Percentiles rank a stretch among this genome's conserved stretches.
Conservation (phyloP, 1,140 invertebrate species). For the Zaprionus inermis region DNA sequence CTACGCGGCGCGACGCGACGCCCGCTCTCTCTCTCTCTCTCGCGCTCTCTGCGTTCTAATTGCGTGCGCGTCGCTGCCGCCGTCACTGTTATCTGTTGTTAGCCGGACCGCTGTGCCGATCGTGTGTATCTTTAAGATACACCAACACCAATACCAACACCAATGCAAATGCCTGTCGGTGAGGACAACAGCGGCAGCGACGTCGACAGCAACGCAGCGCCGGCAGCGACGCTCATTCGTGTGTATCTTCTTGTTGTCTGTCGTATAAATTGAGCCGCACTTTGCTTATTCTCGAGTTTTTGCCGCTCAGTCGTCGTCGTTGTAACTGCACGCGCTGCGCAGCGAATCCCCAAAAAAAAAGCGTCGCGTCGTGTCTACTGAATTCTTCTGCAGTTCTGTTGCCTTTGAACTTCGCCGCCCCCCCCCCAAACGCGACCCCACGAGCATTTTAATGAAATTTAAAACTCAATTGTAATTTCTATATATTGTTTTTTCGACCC, state of each 20-base stretch:
- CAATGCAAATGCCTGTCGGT: neutral
- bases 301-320: constrained; percentile 72
- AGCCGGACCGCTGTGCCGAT: constrained; percentile 41
- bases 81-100: constrained; percentile 61
- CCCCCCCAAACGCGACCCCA: neutral
- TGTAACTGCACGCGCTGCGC: constrained; percentile 72
- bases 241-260: constrained; percentile 75
- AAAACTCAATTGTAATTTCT: constrained; percentile 21
- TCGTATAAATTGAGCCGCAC: constrained; percentile 81
- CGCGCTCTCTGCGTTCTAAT: constrained; percentile 52
- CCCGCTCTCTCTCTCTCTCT: constrained; percentile 24
- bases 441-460: constrained; percentile 12
- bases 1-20: neutral
- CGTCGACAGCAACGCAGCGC: constrained; percentile 5
- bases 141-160: constrained; percentile 40
- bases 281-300: constrained; percentile 81
- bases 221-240: constrained; percentile 36
- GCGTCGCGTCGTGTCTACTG: constrained; percentile 31
- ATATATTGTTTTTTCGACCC: constrained; percentile 6
- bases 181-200: constrained; percentile 11
- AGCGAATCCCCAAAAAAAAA: neutral
- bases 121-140: constrained; percentile 71
- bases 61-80: constrained; percentile 55
- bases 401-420: constrained; percentile 20
- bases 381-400: constrained; percentile 14